Evolutionary conservation across 2,113 vertebrate species (phyloP), one percentile per base, ranked within the genome.

Genomic region (Actinemys pallida): DNA sequence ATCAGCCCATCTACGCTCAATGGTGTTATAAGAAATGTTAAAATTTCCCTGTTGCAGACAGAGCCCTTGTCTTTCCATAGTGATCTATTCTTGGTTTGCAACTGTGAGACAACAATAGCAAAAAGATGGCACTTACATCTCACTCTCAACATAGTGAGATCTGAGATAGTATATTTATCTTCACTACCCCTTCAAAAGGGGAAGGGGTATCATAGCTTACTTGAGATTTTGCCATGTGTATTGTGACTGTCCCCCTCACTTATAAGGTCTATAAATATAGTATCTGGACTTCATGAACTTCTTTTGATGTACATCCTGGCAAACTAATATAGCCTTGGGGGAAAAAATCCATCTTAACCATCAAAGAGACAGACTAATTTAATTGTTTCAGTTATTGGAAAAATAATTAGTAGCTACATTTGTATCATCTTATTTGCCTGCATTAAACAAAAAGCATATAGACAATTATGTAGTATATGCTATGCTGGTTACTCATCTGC

Each of bases 381-480:
- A n/a, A 39, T 69, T 91, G 84, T 39, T 93, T 85, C 2, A 5
- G 8, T 56, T 93, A 19, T 9, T 93, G 56, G 24, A 82, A 92
- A 93, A 97, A 69, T 45, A 92, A 82, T 89, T 82, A 80, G 6
- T 13, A 76, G 16, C 17, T 80, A n/a, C 82, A 85, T 91, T 88
- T 76, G 16, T 69, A 42, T 89, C 35, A 93, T 85, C 16, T 84
- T 88, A 2, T 76, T 50, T 91, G 90, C 14, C 49, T 85, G 19
- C 35, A 75, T 2, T 54, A 0, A 1, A 87, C 50, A 85, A 6
- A 76, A 17, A 76, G 12, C 83, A 80, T 49, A 87, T 85, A 42
- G 90, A 47, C 8, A 12, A n/a, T 92, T 10, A 25, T 19, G 65
- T 27, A 17, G 31, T 25, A 11, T 72, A 62, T 52, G 53, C 75